Percentiles rank a stretch among this genome's conserved stretches.
phyloP scores from a whole-genome alignment of 2,797 vertebrate genomes.

The Gymnodraco acuticeps region DNA sequence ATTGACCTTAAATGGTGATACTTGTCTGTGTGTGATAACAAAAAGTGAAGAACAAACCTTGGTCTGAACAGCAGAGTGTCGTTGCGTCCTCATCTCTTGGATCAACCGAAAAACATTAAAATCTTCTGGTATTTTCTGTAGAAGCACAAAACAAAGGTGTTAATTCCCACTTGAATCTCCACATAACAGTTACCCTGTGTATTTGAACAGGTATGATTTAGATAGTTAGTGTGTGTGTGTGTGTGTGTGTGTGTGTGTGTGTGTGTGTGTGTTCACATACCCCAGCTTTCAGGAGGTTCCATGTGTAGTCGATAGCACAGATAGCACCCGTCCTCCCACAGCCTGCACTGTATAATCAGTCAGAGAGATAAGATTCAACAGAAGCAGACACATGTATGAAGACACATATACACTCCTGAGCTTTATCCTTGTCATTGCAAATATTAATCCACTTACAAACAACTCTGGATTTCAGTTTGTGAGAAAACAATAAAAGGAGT shows the following conservation, averaged over 20 bases:
- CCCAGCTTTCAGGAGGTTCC: conserved; percentile 98
- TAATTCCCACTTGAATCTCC: not conserved
- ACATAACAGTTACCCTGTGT: not conserved
- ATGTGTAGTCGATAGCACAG: conserved; percentile 98
- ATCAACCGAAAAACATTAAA: conserved; percentile 98
- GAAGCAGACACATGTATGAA: not conserved
- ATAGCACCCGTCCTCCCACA: conserved; percentile 98
- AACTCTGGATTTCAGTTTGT: conserved; percentile 4
- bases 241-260: conserved; percentile 2
- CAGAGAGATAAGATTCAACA: conserved; percentile 46
- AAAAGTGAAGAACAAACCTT: conserved; percentile 85
- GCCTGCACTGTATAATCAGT: conserved; percentile 89
- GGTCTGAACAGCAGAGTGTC: conserved; percentile 98
- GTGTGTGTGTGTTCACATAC: conserved; percentile 79
- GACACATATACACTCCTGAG: conserved; percentile 6
- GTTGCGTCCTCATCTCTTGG: conserved; percentile 98
- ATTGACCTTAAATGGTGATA: not conserved
- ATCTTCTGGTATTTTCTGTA: conserved; percentile 97
- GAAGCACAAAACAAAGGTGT: conserved; percentile 34
- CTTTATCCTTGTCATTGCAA: not conserved
- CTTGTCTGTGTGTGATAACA: not conserved
- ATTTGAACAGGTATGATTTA: conserved; percentile 8
- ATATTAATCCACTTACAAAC: not conserved
- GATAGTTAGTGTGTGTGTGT: conserved; percentile 7
- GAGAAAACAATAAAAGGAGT: not conserved